Evolutionary conservation across 2,113 vertebrate genomes (phyloP), one percentile per base, ranked within the genome.

Genomic region (Progne subis): DNA sequence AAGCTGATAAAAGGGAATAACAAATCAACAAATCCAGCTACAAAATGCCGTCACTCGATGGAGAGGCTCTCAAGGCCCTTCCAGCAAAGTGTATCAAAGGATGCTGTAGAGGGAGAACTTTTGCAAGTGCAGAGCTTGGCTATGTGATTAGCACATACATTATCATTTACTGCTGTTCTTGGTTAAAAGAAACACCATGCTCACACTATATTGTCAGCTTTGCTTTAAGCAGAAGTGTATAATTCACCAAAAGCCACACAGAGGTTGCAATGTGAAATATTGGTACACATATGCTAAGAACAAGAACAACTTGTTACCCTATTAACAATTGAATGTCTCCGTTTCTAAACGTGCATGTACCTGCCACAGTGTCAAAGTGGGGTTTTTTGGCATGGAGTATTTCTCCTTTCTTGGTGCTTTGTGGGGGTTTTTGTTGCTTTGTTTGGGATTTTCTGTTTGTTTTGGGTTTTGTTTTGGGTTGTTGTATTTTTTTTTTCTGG

Each of bases 271-370:
- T 1, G 0, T 26, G 55, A 85, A 90, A 74, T 47, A 50, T 1
- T 8, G 12, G 43, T 20, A 31, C 0, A 1, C 7, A 3, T 7
- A 20, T 12, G 26, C 29, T 37, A 63, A 85, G 12, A 61, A 32
- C 31, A 87, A 72, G 56, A 87, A 37, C 21, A 43, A 28, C 4
- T 65, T 47, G 46, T 39, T 79, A 25, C 50, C 46, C 6, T 46
- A 31, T 47, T 63, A 90, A 60, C 23, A 86, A 64, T 0, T 41
- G 6, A 70, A 79, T 8, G 3, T 39, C 31, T 67, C 0, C 0
- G 39, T 85, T 95, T 72, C 69, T 86, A 75, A 92, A 67, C 31
- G 49, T 41, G n/a, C 2, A 1, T 24, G 4, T n/a, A 44, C 29
- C 10, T 17, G 26, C 28, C 32, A 70, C 23, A 55, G 55, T 34